Percentiles rank a stretch among this genome's conserved stretches.
phyloP scores from a whole-genome alignment of 2,888 invertebrate species.

The Drosophila buzzatii region DNA sequence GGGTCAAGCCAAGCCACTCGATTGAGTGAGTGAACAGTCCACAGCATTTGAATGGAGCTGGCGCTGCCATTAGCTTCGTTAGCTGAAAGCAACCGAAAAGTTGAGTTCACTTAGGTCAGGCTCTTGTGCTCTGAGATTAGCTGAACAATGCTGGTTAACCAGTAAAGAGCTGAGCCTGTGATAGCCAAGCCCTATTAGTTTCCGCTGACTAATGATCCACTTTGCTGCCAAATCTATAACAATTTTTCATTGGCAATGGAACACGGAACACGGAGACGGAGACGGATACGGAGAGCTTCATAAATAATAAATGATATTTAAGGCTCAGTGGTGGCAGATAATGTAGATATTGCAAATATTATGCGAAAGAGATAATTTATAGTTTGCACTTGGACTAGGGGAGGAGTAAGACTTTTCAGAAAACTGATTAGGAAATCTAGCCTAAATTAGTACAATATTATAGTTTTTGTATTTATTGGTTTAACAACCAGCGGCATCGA shows the following conservation, averaged over 20 bases:
- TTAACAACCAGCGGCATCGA: background rate
- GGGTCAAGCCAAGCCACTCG: slow-evolving; percentile 3
- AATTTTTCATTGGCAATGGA: background rate
- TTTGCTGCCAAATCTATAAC: background rate
- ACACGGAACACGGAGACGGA: too few species aligned
- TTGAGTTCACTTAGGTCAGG: slow-evolving; percentile 32
- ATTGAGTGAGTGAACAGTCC: slow-evolving; percentile 24
- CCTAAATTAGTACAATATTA: too few species aligned
- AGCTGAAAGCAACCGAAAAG: slow-evolving; percentile 32
- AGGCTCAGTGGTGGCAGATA: too few species aligned
- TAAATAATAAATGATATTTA: slow-evolving; percentile 3
- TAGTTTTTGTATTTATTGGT: background rate
- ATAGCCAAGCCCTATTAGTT: background rate
- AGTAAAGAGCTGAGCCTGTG: background rate
- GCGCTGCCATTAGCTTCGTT: slow-evolving; percentile 58
- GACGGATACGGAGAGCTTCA: background rate
- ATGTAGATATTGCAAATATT: background rate
- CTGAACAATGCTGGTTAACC: slow-evolving; percentile 9
- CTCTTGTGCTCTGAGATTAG: slow-evolving; percentile 1
- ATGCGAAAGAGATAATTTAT: too few species aligned
- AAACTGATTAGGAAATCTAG: too few species aligned
- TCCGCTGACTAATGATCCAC: slow-evolving; percentile 14
- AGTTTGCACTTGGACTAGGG: too few species aligned
- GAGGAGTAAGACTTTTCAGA: too few species aligned
- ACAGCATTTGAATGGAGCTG: slow-evolving; percentile 29